A percentile compares a stretch with the other conserved stretches of the same genome.
phyloP scores from a whole-genome alignment of 1,140 invertebrate species.

The Gryon sp. region DNA sequence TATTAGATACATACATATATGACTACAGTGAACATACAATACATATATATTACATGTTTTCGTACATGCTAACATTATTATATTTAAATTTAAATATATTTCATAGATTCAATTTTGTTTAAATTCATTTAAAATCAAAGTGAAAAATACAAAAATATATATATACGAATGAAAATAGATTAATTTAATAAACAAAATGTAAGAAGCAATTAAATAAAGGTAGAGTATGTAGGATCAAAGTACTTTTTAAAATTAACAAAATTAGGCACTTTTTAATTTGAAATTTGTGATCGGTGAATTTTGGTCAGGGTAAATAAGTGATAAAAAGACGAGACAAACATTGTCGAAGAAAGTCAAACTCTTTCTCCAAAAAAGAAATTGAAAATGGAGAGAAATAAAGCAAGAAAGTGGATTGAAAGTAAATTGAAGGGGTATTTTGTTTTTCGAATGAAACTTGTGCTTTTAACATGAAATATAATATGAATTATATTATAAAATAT shows the following conservation, averaged over 20 bases:
- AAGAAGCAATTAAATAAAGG: conserved; percentile 1
- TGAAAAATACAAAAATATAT: too few species aligned
- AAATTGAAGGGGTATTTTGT: conserved; percentile 36
- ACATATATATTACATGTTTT: too few species aligned
- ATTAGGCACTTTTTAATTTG: conserved; percentile 3
- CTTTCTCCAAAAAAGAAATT: too few species aligned
- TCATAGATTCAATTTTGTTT: too few species aligned
- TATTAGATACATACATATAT: too few species aligned
- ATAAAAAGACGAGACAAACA: conserved; percentile 35
- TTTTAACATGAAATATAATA: neutral
- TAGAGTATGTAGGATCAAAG: conserved; percentile 6
- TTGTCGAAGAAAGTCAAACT: conserved; percentile 20
- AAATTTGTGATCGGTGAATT: conserved; percentile 35
- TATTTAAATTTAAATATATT: too few species aligned
- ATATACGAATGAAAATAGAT: too few species aligned
- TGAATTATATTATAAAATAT: neutral
- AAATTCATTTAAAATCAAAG: too few species aligned
- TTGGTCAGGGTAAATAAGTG: conserved; percentile 51
- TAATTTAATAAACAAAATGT: conserved; percentile 11
- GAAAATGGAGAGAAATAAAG: too few species aligned
- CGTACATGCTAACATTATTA: too few species aligned
- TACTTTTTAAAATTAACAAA: conserved; percentile 1
- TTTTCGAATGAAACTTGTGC: conserved; percentile 34
- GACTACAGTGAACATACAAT: too few species aligned
- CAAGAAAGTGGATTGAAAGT: conserved; percentile 19